Conservation (phyloP, 1,140 invertebrate species). For the Drosophila elegans region DNA sequence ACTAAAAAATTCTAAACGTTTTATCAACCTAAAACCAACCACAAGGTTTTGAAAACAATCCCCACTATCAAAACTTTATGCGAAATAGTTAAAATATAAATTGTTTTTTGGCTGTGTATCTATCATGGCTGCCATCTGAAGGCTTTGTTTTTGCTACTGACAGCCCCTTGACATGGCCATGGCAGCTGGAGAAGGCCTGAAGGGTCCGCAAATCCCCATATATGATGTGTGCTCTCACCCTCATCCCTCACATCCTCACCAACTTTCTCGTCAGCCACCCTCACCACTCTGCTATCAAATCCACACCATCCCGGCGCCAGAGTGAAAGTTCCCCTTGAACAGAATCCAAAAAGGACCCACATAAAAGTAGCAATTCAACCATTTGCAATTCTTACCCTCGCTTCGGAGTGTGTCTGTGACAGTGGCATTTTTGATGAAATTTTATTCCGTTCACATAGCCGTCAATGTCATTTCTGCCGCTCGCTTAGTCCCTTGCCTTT, state of each 20-base stretch:
- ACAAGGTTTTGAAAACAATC: too few relatives aligned
- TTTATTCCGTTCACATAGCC: conserved; percentile 79
- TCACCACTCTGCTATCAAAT: neutral
- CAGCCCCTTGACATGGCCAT: conserved; percentile 59
- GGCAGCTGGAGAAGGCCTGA: conserved; percentile 44
- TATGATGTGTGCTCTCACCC: conserved; percentile 48
- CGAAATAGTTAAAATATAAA: neutral
- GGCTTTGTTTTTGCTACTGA: conserved; percentile 65
- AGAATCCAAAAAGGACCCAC: conserved; percentile 53
- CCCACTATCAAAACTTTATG: too few relatives aligned
- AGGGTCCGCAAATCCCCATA: conserved; percentile 69
- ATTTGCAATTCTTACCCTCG: conserved; percentile 74
- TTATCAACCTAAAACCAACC: too few relatives aligned
- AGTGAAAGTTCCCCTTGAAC: conserved; percentile 72
- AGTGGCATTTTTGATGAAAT: conserved; percentile 77
- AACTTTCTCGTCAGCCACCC: conserved; percentile 20
- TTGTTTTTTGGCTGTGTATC: neutral
- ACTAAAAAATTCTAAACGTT: too few relatives aligned
- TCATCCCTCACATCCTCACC: conserved; percentile 12
- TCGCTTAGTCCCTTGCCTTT: conserved; percentile 55
- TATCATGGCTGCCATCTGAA: conserved; percentile 66
- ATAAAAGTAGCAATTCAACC: conserved; percentile 79
- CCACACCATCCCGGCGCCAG: conserved; percentile 25
- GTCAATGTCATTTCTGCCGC: conserved; percentile 80
- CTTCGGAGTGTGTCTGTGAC: conserved; percentile 51